Evolutionary conservation across 1,140 invertebrate genomes (phyloP).

Genomic region (Lepidurus couesii): DNA sequence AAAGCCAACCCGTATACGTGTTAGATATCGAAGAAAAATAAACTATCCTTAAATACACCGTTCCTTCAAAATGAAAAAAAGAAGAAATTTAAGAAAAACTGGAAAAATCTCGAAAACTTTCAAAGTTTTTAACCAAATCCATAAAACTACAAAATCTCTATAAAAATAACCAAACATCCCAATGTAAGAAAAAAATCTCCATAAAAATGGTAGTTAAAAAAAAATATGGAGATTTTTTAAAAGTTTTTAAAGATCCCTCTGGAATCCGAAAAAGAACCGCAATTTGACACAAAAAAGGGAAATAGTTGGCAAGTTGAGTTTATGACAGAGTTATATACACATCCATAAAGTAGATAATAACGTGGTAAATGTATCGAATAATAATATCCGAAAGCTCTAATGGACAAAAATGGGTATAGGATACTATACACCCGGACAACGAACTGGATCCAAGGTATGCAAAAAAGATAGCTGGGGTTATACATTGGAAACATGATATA

Average conservation of each 20-base stretch:
- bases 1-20: background rate
- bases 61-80: background rate
- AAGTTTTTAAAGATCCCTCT: background rate
- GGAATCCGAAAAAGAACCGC: background rate
- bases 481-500: background rate
- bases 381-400: background rate
- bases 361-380: conserved; percentile 1
- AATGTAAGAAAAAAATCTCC: too few relatives aligned
- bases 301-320: conserved; percentile 6
- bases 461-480: background rate
- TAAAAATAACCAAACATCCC: too few relatives aligned
- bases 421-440: background rate
- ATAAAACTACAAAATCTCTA: too few relatives aligned
- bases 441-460: too few relatives aligned
- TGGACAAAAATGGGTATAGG: background rate
- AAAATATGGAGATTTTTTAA: background rate
- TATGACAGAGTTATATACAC: conserved; percentile 1
- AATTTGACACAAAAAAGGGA: background rate
- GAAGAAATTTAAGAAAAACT: background rate
- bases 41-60: background rate
- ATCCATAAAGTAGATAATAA: background rate
- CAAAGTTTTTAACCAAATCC: too few relatives aligned
- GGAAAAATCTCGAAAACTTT: background rate
- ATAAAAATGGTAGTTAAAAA: too few relatives aligned
- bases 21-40: conserved; percentile 11